Base-by-base conservation (phyloP, 2,888 invertebrate species). In the Colostygia pectinataria region DNA sequence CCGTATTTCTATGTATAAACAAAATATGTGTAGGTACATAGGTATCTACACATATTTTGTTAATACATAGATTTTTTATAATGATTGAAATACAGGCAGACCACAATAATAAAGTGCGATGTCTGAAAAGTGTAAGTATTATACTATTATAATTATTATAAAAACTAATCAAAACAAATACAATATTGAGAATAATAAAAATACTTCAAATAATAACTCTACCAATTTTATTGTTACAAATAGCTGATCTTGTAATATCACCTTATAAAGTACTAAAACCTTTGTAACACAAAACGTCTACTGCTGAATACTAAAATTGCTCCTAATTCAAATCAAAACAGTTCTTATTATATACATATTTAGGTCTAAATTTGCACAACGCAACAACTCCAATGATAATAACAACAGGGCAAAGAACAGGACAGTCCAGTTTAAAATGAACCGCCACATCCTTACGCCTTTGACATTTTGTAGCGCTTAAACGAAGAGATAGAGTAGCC, bases 381-480 rank as follows among this genome's bases (percentile, higher is more conserved):
- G 67, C 61, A 58, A 68, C 59, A 67, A 70, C 63, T 72, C 68
- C 77, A 71, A 80, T 80, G 78, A 84, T 83, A 83, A 85, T 85
- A 88, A 85, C 81, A 83, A 82, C 82, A 83, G 74, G 74, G 71
- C 70, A 80, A 80, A 82, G 80, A 79, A 80, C 40, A 40, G 8
- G 24, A 9, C 23, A 63, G 71, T 54, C 84, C 82, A 77, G 50
- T 66, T 52, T 70, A 67, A 66, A 62, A 47, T 68, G 87, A 69
- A 23, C 80, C 47, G 36, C 68, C 58, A 48, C 66, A 55, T 49
- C 59, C 63, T 58, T 52, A 51, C 44, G 38, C 47, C 46, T 46
- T 54, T 29, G 52, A 53, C 47, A 59, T 58, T 40, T 66, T 63
- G 44, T 63, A 65, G 49, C 33, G 53, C 43, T 47, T 34, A 40